phyloP scores from a whole-genome alignment of 2,797 vertebrate species.

The Enteromius radiatus region DNA sequence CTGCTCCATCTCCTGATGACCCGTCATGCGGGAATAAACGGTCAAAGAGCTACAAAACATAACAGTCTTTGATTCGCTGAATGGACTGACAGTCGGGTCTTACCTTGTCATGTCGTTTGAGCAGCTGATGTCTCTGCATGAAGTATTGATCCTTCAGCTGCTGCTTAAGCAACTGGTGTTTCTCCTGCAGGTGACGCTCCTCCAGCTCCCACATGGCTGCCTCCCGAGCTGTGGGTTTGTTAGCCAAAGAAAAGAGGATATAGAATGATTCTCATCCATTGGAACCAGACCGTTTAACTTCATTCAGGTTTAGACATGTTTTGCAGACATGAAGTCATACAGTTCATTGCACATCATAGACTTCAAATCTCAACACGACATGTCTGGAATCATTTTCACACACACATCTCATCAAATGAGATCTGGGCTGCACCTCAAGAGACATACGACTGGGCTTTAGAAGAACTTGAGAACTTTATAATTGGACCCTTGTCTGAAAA shows the following conservation, averaged over 20 bases:
- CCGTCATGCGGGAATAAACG: neutral
- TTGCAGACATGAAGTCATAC: neutral
- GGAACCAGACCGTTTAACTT: neutral
- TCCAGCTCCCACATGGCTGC: conserved; percentile 98
- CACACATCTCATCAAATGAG: conserved; percentile 10
- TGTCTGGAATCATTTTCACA: conserved; percentile 24
- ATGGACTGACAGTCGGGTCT: neutral
- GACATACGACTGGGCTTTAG: neutral
- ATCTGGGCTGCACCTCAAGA: conserved; percentile 32
- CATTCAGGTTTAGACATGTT: conserved; percentile 21
- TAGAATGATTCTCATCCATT: neutral
- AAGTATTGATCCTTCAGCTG: conserved; percentile 99
- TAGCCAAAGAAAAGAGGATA: conserved; percentile 6
- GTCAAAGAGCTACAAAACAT: neutral
- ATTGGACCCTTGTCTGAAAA: conserved; percentile 32
- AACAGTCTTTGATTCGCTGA: neutral
- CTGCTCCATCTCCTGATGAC: conserved; percentile 93
- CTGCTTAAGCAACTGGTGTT: conserved; percentile 96
- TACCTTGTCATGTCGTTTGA: conserved; percentile 97
- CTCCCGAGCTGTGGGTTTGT: conserved; percentile 83
- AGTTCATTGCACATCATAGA: conserved; percentile 11
- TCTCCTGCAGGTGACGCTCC: conserved; percentile 97
- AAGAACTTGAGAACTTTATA: conserved; percentile 25
- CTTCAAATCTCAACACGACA: neutral
- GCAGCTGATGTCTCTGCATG: conserved; percentile 96